Base-by-base conservation (phyloP, 2,888 invertebrate genomes). In the Corbicula japonica region DNA sequence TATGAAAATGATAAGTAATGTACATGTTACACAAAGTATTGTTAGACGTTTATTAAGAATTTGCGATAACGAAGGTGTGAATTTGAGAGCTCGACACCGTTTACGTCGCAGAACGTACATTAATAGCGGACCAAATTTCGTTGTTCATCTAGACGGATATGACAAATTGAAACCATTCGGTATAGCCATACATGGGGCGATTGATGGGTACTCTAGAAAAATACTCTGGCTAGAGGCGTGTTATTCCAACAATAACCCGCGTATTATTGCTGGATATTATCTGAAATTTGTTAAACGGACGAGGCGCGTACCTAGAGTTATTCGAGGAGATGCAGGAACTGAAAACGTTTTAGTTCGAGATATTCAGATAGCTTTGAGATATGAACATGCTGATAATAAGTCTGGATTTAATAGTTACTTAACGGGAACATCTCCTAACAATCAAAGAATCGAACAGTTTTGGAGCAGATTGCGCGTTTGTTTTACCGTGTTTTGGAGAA, bases 311-410 rank as follows among this genome's bases (percentile, higher is more conserved):
- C 48, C 46, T 28, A 15, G 23, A n/a, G 48, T 38, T 35, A 32
- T 63, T 6, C 12, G 30, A 46, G 50, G 44, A 10, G 65, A 65
- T 35, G 28, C 46, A 28, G 30, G 50, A 15, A 48, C 63, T 6
- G 46, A 63, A 48, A 46, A 63, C 46, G 50, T 35, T 46, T 34
- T 50, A 30, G 50, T 50, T 6, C 65, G 65, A 30, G 65, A 65
- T 65, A 18, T 65, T 8, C 50, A 65, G 50, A n/a, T 48, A 34
- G 65, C 65, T 48, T n/a, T 65, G 4, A 12, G 65, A 12, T 65
- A 41, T 38, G 21, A 63, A 21, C 44, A 63, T 28, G 21, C 5
- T 23, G 65, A 65, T 18, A 44, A 30, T 28, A 28, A 32, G 18
- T 3, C 12, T 28, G 50, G 50, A 44, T n/a, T 6, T 23, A 46